Conservation (phyloP, 2,888 invertebrate genomes). For the Meganola albula region DNA sequence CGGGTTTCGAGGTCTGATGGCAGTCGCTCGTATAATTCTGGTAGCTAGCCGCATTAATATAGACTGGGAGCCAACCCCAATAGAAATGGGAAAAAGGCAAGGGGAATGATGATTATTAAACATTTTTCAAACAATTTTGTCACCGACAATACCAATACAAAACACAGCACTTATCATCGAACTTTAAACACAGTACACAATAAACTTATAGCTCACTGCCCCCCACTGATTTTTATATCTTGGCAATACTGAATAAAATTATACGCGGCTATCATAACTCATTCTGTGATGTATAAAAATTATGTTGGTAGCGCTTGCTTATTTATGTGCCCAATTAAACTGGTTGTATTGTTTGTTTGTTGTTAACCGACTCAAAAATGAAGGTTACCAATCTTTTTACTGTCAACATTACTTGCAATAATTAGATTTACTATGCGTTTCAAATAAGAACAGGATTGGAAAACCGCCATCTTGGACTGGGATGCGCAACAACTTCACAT, state of each 20-base stretch:
- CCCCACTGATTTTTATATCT: constrained; percentile 73
- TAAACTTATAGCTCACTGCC: constrained; percentile 57
- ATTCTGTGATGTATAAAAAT: constrained; percentile 56
- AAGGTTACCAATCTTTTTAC: too few relatives aligned
- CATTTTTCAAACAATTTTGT: constrained; percentile 10
- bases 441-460: too few relatives aligned
- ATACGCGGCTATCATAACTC: constrained; percentile 65
- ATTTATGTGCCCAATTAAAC: constrained; percentile 35
- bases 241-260: constrained; percentile 66
- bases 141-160: constrained; percentile 18
- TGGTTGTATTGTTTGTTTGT: constrained; percentile 17
- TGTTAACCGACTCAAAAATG: too few relatives aligned
- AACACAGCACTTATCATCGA: constrained; percentile 44
- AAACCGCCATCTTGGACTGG: too few relatives aligned
- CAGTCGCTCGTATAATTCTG: too few relatives aligned
- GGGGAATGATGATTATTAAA: background rate
- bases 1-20: too few relatives aligned
- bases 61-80: too few relatives aligned
- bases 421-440: too few relatives aligned
- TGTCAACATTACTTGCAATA: too few relatives aligned
- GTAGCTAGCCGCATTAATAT: too few relatives aligned
- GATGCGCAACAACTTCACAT: too few relatives aligned
- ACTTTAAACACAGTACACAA: constrained; percentile 35
- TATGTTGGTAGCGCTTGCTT: constrained; percentile 39
- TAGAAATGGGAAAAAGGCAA: background rate